Conservation (phyloP, 2,113 vertebrate genomes). For the Atlantisia rogersi region DNA sequence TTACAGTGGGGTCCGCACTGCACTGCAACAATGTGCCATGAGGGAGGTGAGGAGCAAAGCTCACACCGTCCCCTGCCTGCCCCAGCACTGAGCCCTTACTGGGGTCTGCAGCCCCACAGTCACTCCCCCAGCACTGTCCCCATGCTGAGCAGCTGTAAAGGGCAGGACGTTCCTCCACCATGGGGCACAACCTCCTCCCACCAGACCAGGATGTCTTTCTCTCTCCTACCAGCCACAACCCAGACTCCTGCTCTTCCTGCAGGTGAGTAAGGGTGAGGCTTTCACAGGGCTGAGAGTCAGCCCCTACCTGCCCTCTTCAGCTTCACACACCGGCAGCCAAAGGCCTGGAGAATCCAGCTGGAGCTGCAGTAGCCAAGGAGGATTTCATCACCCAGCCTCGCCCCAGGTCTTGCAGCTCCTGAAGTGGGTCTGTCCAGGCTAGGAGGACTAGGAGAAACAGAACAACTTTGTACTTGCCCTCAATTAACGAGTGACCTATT, state of each 20-base stretch:
- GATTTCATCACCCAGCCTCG: background rate
- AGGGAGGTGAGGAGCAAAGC: background rate
- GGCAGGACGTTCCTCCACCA: background rate
- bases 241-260: background rate
- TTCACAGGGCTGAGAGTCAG: background rate
- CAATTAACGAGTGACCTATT: conserved; percentile 47
- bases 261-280: background rate
- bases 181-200: rapidly evolving
- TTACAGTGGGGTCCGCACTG: background rate
- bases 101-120: rapidly evolving
- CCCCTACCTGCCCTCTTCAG: background rate
- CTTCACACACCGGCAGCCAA: background rate
- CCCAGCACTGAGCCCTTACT: background rate
- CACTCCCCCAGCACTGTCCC: background rate
- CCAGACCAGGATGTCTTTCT: background rate
- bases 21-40: rapidly evolving
- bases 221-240: background rate
- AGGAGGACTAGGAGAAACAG: background rate
- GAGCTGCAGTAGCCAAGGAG: background rate
- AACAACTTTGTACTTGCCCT: conserved; percentile 36
- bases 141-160: rapidly evolving
- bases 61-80: rapidly evolving
- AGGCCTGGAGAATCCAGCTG: background rate
- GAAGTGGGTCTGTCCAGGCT: background rate
- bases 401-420: background rate